A percentile compares a stretch with the other conserved stretches of the same genome.
These are phyloP conservation scores for Zosterops borbonicus DNA, from an alignment of 2,113 vertebrate genomes.

Conservation along the genomic window DNA sequence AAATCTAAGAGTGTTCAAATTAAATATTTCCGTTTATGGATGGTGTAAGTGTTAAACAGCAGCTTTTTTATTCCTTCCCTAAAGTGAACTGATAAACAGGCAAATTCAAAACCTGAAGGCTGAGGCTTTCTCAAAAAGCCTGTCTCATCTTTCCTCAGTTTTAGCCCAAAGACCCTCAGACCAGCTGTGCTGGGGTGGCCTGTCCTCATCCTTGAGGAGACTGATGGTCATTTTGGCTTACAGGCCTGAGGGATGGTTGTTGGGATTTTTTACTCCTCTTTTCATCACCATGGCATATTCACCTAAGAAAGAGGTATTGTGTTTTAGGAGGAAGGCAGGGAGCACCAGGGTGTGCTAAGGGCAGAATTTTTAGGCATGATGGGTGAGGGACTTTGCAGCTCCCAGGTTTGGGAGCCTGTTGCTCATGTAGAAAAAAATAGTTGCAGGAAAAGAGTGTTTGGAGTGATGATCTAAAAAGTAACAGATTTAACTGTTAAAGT, in stretches of 20 bases:
- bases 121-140: not conserved
- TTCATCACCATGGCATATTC: accelerated
- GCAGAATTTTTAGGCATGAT: not conserved
- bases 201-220: not conserved
- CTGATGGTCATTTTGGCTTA: not conserved
- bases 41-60: not conserved
- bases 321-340: not conserved
- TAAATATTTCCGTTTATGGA: not conserved
- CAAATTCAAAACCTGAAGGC: not conserved
- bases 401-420: not conserved
- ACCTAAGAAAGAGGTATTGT: not conserved
- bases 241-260: accelerated
- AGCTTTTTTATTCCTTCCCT: not conserved
- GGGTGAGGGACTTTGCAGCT: not conserved
- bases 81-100: not conserved
- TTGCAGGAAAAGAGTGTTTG: not conserved
- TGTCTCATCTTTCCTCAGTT: not conserved
- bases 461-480: not conserved
- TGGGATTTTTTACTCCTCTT: not conserved
- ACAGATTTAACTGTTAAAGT: not conserved
- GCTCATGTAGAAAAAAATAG: not conserved
- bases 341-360: not conserved
- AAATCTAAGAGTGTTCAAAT: not conserved
- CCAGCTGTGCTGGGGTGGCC: accelerated
- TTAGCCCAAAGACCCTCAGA: not conserved